These are phyloP conservation scores for Mallotus villosus DNA, from an alignment of 2,797 vertebrate species.

Conservation along the genomic window DNA sequence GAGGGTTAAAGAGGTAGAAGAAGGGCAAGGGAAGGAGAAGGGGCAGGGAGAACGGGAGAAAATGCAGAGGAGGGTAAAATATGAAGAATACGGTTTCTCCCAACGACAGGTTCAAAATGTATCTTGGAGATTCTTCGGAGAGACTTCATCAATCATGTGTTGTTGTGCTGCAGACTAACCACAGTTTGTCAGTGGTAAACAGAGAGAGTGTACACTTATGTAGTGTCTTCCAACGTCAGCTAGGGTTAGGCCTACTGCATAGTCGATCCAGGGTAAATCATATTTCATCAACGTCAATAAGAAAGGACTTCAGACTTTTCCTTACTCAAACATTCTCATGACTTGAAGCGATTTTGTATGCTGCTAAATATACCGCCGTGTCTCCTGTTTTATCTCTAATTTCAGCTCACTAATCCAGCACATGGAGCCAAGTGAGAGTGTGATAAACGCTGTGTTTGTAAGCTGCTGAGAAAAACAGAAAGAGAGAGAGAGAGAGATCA, in stretches of 20 bases:
- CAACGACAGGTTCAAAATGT: neutral
- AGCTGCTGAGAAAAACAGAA: constrained; percentile 46
- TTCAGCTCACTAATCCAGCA: constrained; percentile 51
- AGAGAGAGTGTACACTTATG: too few relatives aligned
- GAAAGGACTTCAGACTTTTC: too few relatives aligned
- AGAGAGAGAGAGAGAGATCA: constrained; percentile 56
- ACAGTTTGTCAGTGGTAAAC: neutral
- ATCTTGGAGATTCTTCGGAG: neutral
- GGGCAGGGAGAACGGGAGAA: neutral
- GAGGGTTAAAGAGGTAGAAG: constrained; percentile 1
- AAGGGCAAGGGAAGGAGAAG: neutral
- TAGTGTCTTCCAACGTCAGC: too few relatives aligned
- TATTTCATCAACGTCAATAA: neutral
- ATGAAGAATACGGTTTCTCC: neutral
- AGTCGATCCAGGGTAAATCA: neutral
- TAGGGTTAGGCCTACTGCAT: neutral
- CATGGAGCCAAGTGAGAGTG: constrained; percentile 44
- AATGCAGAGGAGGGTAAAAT: neutral
- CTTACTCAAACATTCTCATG: constrained; percentile 40
- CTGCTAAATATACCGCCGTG: constrained; percentile 31
- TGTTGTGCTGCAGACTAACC: neutral
- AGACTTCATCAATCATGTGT: neutral
- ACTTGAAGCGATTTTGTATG: constrained; percentile 40
- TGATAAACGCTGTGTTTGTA: constrained; percentile 58
- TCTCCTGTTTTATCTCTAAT: constrained; percentile 45